phyloP scores from a whole-genome alignment of 2,888 invertebrate species.

The Palloptera scutellata region DNA sequence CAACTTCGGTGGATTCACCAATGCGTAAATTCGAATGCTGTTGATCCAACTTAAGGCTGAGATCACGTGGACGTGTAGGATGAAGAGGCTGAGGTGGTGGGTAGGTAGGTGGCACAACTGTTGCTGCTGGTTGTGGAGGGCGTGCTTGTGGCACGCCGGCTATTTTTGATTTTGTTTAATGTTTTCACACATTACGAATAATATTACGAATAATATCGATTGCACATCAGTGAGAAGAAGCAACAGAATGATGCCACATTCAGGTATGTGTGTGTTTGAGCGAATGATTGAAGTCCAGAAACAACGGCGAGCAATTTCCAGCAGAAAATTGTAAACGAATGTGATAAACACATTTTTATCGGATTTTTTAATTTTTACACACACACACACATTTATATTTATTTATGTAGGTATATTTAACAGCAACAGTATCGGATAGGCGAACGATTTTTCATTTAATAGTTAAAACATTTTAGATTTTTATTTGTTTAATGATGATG shows the following conservation, averaged over 20 bases:
- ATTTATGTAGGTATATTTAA: neutral
- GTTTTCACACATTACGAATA: slow-evolving; percentile 10
- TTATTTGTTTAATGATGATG: slow-evolving; percentile 5
- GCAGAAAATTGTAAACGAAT: slow-evolving; percentile 11
- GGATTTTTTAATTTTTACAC: neutral
- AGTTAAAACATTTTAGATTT: slow-evolving; percentile 13
- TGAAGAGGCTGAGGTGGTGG: slow-evolving; percentile 32
- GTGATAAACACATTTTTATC: slow-evolving; percentile 5
- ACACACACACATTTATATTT: slow-evolving; percentile 25
- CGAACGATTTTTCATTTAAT: slow-evolving; percentile 7
- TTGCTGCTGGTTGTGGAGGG: slow-evolving; percentile 35
- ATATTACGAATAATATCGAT: slow-evolving; percentile 17
- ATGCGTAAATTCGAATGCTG: slow-evolving; percentile 55
- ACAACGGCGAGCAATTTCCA: neutral
- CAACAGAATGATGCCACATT: slow-evolving; percentile 17
- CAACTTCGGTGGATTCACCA: slow-evolving; percentile 63
- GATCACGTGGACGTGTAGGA: slow-evolving; percentile 45
- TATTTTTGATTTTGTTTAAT: slow-evolving; percentile 23
- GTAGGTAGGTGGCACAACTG: slow-evolving; percentile 30
- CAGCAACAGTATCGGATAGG: neutral
- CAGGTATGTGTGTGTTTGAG: slow-evolving; percentile 32
- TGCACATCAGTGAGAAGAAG: neutral
- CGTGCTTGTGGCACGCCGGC: slow-evolving; percentile 35
- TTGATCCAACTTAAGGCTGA: slow-evolving; percentile 60
- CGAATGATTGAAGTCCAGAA: slow-evolving; percentile 20